A percentile compares a stretch with the other conserved stretches of the same genome.
These are phyloP conservation scores for Oceanodroma leucorhoa DNA, from an alignment of 2,797 vertebrate species.

Conservation along the genomic window DNA sequence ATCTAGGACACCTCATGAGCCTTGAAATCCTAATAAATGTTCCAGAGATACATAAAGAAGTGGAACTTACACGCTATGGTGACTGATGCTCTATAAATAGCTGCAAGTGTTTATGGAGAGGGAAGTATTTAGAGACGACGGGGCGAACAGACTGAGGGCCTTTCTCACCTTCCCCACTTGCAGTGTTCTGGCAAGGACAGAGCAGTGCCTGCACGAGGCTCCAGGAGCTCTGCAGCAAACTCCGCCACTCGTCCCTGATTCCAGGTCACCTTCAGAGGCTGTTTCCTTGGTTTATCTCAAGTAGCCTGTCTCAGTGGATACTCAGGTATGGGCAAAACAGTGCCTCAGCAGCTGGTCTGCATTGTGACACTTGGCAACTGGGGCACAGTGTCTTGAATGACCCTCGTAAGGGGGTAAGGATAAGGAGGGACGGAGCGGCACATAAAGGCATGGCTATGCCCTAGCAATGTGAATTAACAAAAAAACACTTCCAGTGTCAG, in stretches of 20 bases:
- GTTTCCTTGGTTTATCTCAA: not conserved
- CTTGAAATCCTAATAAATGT: not conserved
- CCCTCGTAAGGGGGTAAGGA: not conserved
- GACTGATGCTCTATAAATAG: not conserved
- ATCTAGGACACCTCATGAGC: not conserved
- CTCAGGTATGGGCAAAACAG: not conserved
- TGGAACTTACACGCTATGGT: not conserved
- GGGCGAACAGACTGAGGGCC: not conserved
- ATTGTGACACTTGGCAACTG: not conserved
- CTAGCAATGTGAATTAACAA: not conserved
- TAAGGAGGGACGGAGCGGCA: not conserved
- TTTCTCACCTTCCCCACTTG: not conserved
- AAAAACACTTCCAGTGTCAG: not conserved
- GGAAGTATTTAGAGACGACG: not conserved
- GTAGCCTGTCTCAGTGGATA: not conserved
- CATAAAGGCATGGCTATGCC: not conserved
- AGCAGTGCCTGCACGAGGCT: fast-evolving
- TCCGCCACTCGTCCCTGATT: not conserved
- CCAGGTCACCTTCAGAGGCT: not conserved
- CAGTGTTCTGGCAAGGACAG: not conserved
- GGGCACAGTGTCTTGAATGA: not conserved
- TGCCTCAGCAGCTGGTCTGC: not conserved
- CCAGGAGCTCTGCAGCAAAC: not conserved
- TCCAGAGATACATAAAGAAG: not conserved
- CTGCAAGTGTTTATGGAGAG: not conserved